A percentile compares a stretch with the other conserved stretches of the same genome.
These are phyloP conservation scores for Entomyzon cyanotis DNA, from an alignment of 2,113 vertebrate genomes.

Conservation along the genomic window DNA sequence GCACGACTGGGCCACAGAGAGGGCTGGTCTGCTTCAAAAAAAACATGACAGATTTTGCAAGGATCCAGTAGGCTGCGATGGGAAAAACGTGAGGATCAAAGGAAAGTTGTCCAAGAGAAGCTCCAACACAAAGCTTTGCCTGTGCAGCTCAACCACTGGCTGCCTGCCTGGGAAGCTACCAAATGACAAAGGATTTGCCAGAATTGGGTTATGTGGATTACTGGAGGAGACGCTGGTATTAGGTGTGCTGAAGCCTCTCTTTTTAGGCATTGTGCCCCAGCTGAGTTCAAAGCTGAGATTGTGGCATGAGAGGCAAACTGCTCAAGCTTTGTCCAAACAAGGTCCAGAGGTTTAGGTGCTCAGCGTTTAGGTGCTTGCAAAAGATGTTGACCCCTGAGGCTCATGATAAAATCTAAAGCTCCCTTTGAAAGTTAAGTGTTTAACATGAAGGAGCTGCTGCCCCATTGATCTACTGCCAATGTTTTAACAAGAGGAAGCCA, in stretches of 20 bases:
- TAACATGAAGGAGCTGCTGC: conserved; percentile 15
- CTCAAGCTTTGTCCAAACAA: conserved; percentile 6
- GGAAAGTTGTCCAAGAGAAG: not conserved
- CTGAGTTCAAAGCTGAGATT: not conserved
- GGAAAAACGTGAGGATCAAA: not conserved
- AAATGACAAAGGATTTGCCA: not conserved
- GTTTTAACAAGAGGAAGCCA: conserved; percentile 47
- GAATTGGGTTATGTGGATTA: not conserved
- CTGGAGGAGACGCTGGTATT: not conserved
- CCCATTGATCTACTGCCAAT: conserved; percentile 51
- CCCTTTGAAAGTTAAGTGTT: conserved; percentile 51
- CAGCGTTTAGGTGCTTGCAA: conserved; percentile 41
- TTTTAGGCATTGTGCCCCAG: not conserved
- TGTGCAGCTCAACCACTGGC: not conserved
- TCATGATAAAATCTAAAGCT: conserved; percentile 37
- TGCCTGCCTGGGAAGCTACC: not conserved
- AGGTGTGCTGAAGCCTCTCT: not conserved
- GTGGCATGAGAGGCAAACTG: not conserved
- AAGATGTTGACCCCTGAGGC: conserved; percentile 60
- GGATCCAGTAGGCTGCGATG: not conserved
- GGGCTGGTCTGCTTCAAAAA: not conserved
- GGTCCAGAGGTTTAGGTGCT: conserved; percentile 32
- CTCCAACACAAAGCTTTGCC: not conserved
- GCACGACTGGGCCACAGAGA: not conserved
- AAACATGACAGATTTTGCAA: not conserved